Evolutionary conservation across 2,113 vertebrate species (phyloP).

Genomic region (Shinisaurus crocodilurus): DNA sequence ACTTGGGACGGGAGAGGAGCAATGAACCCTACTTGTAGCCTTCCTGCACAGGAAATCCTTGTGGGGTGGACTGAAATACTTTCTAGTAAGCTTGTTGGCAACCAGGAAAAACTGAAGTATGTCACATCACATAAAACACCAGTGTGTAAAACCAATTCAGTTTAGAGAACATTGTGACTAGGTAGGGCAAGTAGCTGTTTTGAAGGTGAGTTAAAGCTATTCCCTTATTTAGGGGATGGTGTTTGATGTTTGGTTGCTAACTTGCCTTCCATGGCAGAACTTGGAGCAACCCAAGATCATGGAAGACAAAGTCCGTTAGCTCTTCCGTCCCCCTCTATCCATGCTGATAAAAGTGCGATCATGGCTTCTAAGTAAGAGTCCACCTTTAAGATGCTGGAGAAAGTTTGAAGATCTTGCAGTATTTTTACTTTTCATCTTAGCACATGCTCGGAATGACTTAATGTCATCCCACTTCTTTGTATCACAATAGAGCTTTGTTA

Average conservation of each 20-base stretch:
- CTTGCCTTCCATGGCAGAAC: not conserved
- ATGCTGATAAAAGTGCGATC: not conserved
- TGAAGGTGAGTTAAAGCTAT: rapidly evolving
- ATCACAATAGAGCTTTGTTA: not conserved
- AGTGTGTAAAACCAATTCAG: conserved; percentile 45
- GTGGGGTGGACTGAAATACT: not conserved
- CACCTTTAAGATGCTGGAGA: not conserved
- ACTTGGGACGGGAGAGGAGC: not conserved
- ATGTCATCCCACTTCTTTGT: not conserved
- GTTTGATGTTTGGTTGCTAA: not conserved
- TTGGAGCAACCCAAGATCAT: not conserved
- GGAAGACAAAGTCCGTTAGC: not conserved
- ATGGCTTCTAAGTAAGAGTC: not conserved
- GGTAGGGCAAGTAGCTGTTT: not conserved
- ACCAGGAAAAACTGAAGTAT: not conserved
- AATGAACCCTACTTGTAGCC: not conserved
- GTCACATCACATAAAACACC: conserved; percentile 38
- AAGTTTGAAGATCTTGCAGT: not conserved
- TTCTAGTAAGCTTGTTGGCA: conserved; percentile 2
- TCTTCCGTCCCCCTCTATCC: not conserved
- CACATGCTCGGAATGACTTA: not conserved
- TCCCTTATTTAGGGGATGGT: rapidly evolving
- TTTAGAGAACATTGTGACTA: conserved; percentile 23
- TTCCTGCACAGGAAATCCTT: not conserved
- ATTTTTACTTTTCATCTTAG: not conserved